These are phyloP conservation scores for Lapara coniferarum DNA, from an alignment of 2,888 invertebrate species.

Conservation along the genomic window DNA sequence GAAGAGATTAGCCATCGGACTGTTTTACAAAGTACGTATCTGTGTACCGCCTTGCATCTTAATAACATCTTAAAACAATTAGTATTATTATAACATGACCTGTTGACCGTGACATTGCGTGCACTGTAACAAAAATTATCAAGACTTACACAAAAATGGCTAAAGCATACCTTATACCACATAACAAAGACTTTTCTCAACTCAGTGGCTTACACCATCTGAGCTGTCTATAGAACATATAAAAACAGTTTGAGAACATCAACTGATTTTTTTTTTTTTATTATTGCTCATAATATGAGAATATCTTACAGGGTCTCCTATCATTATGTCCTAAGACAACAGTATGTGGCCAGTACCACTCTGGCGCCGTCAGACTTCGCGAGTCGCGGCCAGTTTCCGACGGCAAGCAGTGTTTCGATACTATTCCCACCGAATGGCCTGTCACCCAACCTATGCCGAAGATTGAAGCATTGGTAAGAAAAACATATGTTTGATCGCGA, in stretches of 20 bases:
- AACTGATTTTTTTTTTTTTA: too few species aligned
- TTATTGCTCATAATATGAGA: conserved; percentile 16
- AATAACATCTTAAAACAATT: too few species aligned
- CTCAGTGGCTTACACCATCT: too few species aligned
- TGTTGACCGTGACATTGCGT: too few species aligned
- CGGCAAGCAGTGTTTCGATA: conserved; percentile 84
- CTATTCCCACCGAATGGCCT: conserved; percentile 85
- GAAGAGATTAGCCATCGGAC: conserved; percentile 80
- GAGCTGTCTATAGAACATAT: too few species aligned
- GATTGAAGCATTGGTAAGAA: conserved; percentile 76
- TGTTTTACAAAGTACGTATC: conserved; percentile 70
- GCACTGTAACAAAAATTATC: too few species aligned
- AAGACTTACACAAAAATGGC: too few species aligned
- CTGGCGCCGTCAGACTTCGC: conserved; percentile 69
- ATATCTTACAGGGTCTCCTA: conserved; percentile 72
- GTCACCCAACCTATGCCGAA: conserved; percentile 86
- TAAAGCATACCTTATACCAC: too few species aligned
- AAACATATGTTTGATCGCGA: background rate
- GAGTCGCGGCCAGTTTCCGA: conserved; percentile 80
- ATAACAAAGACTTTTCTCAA: too few species aligned
- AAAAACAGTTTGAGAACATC: too few species aligned
- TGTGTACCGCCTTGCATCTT: too few species aligned
- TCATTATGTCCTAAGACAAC: conserved; percentile 71
- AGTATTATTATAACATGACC: too few species aligned
- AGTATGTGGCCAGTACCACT: conserved; percentile 63